phyloP scores from a whole-genome alignment of 2,797 vertebrate species.

The Xenentodon cancila region DNA sequence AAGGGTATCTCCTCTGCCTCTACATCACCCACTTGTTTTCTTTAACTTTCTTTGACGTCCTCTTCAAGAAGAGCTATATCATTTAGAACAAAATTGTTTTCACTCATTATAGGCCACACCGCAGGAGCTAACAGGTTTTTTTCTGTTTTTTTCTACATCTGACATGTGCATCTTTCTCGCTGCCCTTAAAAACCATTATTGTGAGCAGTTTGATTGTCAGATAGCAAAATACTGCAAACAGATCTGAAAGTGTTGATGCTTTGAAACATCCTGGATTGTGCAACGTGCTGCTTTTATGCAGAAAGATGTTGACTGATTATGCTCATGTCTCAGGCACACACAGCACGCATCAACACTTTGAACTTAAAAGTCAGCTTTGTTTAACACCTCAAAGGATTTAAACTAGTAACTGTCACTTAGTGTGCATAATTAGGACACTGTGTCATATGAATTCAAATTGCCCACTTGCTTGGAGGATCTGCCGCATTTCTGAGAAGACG shows the following conservation, averaged over 20 bases:
- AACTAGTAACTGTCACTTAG: constrained; percentile 44
- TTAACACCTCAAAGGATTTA: constrained; percentile 46
- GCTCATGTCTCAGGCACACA: constrained; percentile 4
- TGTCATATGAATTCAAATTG: constrained; percentile 50
- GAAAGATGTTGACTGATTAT: constrained; percentile 25
- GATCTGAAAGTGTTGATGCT: background rate
- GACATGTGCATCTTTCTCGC: background rate
- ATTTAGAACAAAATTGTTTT: constrained; percentile 8
- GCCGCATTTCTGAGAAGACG: constrained; percentile 25
- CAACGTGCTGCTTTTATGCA: background rate
- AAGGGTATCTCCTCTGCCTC: constrained; percentile 32
- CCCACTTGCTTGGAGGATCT: constrained; percentile 21
- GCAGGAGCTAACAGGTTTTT: background rate
- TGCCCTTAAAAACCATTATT: background rate
- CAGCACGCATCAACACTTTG: constrained; percentile 2
- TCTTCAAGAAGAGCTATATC: background rate
- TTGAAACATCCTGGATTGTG: constrained; percentile 19
- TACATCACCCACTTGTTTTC: constrained; percentile 13
- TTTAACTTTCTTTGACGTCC: constrained; percentile 11
- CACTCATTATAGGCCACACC: background rate
- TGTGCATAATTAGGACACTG: constrained; percentile 53
- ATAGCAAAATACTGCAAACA: constrained; percentile 13
- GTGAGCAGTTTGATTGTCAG: background rate
- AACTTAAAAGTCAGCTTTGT: constrained; percentile 51
- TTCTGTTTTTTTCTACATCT: background rate